Base-by-base conservation (phyloP, 2,113 vertebrate species). In the Tapirus terrestris region DNA sequence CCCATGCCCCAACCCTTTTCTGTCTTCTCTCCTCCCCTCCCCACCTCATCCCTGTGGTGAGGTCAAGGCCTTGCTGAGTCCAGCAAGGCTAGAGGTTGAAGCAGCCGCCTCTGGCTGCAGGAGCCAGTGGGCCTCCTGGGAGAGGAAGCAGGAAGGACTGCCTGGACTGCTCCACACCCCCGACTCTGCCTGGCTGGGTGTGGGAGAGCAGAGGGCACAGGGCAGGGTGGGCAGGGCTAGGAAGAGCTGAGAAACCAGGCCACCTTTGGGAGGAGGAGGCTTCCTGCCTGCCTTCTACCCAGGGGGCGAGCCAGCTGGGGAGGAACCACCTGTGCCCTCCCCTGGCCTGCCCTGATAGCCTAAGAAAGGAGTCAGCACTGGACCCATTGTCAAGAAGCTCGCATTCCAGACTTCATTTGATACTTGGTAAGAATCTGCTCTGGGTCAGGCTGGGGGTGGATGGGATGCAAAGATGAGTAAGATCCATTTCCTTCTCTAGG, bases 81-180 rank as follows among this genome's bases (percentile, higher is more conserved):
- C 18, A 60, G 25, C 56, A 67, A 58, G 68, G 8, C 14, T 83
- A 65, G 43, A 63, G 65, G 36, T 56, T 18, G 27, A 90, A 91
- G 33, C 45, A 63, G n/a, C 27, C 11, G 14, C 58, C 39, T 76
- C 31, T 67, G 67, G 65, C 31, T 61, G 21, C 39, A 92, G 65
- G 60, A 70, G 14, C 27, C 81, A 75, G 36, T 0, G 8, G 45
- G 13, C 36, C 16, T 87, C 53, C 73, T 86, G 31, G 61, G 98
- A 96, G 98, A 99, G 80, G 99, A 98, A 76, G 99, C 99, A 25
- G 99, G 99, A 68, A 99, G 99, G 97, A 99, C 99, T 98, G 99
- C 99, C 29, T 98, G 98, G 2, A 99, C 99, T 94, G 99, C 98
- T 68, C 98, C 99, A 87, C 99, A 99, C 97, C 99, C 98, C 96